Evolutionary conservation across 2,113 vertebrate species (phyloP).

Genomic region (Megatriorchis doriae): DNA sequence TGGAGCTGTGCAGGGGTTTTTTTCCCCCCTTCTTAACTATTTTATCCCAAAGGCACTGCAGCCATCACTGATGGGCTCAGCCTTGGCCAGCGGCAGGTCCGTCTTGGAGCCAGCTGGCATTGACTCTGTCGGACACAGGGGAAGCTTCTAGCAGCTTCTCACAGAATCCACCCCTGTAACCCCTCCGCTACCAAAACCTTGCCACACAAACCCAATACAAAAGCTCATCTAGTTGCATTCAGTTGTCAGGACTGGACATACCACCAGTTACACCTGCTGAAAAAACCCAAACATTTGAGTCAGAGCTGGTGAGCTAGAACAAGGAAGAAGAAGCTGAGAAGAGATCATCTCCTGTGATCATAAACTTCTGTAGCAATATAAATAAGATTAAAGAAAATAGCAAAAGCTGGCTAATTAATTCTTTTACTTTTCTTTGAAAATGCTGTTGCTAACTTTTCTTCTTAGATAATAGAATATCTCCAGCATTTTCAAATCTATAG

Average conservation of each 20-base stretch:
- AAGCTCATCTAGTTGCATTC: background rate
- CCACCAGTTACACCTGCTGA: background rate
- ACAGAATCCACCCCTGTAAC: too few relatives aligned
- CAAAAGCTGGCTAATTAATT: background rate
- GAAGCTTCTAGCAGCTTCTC: too few relatives aligned
- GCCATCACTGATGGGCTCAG: too few relatives aligned
- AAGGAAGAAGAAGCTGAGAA: background rate
- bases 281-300: background rate
- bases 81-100: too few relatives aligned
- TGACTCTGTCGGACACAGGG: too few relatives aligned
- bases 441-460: background rate
- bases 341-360: background rate
- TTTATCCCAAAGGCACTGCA: too few relatives aligned
- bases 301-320: background rate
- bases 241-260: background rate
- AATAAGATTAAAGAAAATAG: background rate
- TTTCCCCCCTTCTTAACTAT: too few relatives aligned
- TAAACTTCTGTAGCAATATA: background rate
- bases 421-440: background rate
- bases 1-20: too few relatives aligned
- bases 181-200: too few relatives aligned
- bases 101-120: too few relatives aligned
- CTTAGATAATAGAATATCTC: background rate
- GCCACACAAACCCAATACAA: background rate
- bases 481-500: background rate